These are phyloP conservation scores for Hydriomena furcata DNA, from an alignment of 2,888 invertebrate species.

Conservation along the genomic window DNA sequence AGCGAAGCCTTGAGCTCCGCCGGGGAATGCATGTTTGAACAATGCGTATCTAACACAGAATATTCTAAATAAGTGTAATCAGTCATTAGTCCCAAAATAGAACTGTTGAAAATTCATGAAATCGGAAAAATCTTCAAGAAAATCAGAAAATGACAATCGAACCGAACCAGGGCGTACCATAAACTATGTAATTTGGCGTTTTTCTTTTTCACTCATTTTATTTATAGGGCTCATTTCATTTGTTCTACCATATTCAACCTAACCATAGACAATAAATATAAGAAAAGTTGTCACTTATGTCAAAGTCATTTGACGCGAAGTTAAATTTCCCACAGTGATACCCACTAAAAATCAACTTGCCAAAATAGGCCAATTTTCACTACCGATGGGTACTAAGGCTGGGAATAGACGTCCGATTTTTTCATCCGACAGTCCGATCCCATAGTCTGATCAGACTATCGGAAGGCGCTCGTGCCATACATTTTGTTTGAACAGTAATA, in stretches of 20 bases:
- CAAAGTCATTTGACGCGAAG: no score
- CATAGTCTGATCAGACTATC: no score
- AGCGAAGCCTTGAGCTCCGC: conserved; percentile 26
- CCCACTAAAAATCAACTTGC: no score
- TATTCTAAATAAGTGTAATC: conserved; percentile 63
- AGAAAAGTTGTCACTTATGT: no score
- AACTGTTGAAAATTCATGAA: conserved; percentile 67
- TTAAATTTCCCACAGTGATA: no score
- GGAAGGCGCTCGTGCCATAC: no score
- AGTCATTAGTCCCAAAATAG: conserved; percentile 81
- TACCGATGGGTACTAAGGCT: no score
- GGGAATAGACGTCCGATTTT: no score
- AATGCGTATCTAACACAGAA: conserved; percentile 45
- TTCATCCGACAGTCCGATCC: no score
- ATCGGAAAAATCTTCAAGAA: conserved; percentile 64
- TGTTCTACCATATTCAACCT: not conserved
- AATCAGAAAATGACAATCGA: conserved; percentile 60
- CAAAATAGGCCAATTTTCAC: no score
- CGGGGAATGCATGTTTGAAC: conserved; percentile 51
- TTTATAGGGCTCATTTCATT: no score
- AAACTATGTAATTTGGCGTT: conserved; percentile 5
- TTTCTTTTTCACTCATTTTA: not conserved
- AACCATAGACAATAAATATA: not conserved
- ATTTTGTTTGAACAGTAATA: no score
- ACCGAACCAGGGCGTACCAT: conserved; percentile 23